These are phyloP conservation scores for Neodiprion fabricii DNA, from an alignment of 1,140 invertebrate genomes.

Conservation along the genomic window DNA sequence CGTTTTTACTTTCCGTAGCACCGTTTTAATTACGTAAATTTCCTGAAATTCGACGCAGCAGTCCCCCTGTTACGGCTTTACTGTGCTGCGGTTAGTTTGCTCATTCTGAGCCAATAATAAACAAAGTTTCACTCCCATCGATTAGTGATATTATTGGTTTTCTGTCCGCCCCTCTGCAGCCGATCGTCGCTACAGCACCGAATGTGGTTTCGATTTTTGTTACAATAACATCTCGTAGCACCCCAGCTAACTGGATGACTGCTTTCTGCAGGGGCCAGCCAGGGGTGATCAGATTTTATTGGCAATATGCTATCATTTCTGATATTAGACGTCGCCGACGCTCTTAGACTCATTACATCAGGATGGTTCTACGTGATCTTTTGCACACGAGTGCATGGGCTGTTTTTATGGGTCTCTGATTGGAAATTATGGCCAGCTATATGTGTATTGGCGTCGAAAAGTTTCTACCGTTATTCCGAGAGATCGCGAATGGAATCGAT, in stretches of 20 bases:
- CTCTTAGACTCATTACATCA: conserved; percentile 59
- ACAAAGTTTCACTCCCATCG: conserved; percentile 35
- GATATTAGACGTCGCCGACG: conserved; percentile 63
- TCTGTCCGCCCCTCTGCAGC: conserved; percentile 29
- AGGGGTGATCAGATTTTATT: conserved; percentile 58
- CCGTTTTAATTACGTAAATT: too few relatives aligned
- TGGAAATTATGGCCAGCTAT: background rate
- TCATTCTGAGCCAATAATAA: background rate
- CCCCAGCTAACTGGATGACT: conserved; percentile 40
- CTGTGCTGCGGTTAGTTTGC: too few relatives aligned
- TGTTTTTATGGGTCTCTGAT: background rate
- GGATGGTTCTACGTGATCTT: conserved; percentile 50
- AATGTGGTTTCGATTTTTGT: conserved; percentile 51
- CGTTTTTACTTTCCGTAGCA: too few relatives aligned
- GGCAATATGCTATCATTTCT: conserved; percentile 64
- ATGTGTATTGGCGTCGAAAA: background rate
- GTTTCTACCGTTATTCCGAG: background rate
- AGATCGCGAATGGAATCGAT: too few relatives aligned
- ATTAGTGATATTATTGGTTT: conserved; percentile 52
- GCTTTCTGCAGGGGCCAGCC: conserved; percentile 25
- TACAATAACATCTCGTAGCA: conserved; percentile 52
- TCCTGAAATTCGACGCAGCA: too few relatives aligned
- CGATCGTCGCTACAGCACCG: conserved; percentile 46
- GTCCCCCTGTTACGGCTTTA: too few relatives aligned
- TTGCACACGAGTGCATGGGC: background rate